phyloP scores from a whole-genome alignment of 2,797 vertebrate species.

The Chelonia mydas region DNA sequence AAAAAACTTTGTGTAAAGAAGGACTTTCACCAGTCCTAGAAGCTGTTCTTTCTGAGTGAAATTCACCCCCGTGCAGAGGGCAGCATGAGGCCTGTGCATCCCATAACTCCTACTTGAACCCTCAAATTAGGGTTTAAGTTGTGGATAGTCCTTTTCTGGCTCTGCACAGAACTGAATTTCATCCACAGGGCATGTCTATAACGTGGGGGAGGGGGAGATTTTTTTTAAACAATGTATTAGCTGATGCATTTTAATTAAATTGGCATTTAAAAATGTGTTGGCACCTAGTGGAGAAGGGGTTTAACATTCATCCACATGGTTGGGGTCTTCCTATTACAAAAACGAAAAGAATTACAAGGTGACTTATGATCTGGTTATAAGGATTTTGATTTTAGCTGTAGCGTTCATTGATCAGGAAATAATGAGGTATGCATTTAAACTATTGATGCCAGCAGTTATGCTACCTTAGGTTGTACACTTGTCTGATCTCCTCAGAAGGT shows the following conservation, averaged over 20 bases:
- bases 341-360: background rate
- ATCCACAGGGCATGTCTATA: background rate
- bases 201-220: background rate
- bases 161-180: background rate
- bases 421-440: background rate
- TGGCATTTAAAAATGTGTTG: background rate
- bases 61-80: background rate
- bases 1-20: background rate
- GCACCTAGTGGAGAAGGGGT: background rate
- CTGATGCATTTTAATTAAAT: background rate
- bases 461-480: background rate
- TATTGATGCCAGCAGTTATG: background rate
- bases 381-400: background rate
- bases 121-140: background rate
- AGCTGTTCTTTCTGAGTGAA: background rate
- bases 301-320: background rate
- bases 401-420: background rate
- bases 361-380: background rate
- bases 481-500: background rate
- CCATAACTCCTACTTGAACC: background rate
- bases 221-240: background rate
- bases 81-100: background rate
- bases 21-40: background rate
- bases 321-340: background rate
- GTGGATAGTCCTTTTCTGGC: background rate